Evolutionary conservation across 2,888 invertebrate genomes (phyloP), one percentile per base, ranked within the genome.

Genomic region (Hesperia comma): DNA sequence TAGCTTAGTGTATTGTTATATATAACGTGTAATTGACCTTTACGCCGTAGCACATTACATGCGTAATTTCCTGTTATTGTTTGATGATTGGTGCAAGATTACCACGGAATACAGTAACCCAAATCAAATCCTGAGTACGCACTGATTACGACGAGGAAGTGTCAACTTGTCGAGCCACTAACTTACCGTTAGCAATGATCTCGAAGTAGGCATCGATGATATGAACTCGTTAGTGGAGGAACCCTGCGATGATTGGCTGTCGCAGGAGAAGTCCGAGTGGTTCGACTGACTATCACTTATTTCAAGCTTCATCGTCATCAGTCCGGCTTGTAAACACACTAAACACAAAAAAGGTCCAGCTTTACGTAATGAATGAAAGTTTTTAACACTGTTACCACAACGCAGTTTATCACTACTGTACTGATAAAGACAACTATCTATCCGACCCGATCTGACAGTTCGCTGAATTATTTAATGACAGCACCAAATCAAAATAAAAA

Each of bases 221-320:
- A 84, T 77, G 76, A 84, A 88, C 73, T 92, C 93, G 87, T 90
- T 90, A 83, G 92, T 88, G 72, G 93, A 87, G 33, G 94, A 94
- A 69, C 88, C 93, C 79, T 94, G 94, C 53, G 94, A 94, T 15
- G 93, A 93, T 73, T 94, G 94, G 78, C 94, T 94, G 80, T 94
- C 94, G 82, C 93, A 93, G 71, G 94, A 94, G 74, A 89, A 93
- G 85, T 94, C 94, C 68, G 94, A 94, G 79, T 94, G 94, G 83
- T 94, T 94, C 73, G 94, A 94, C 74, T 93, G 90, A 74, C 89
- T 93, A 81, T 94, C 94, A 85, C 93, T 93, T 68, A 93, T 90
- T 79, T 94, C 94, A 74, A 94, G 87, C 92, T 94, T 94, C 94
- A 94, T 94, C 81, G 87, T 90, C 90, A 90, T 90, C 68, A 82